Base-by-base conservation (phyloP, 2,888 invertebrate genomes). In the Lasioglossum villosulum region DNA sequence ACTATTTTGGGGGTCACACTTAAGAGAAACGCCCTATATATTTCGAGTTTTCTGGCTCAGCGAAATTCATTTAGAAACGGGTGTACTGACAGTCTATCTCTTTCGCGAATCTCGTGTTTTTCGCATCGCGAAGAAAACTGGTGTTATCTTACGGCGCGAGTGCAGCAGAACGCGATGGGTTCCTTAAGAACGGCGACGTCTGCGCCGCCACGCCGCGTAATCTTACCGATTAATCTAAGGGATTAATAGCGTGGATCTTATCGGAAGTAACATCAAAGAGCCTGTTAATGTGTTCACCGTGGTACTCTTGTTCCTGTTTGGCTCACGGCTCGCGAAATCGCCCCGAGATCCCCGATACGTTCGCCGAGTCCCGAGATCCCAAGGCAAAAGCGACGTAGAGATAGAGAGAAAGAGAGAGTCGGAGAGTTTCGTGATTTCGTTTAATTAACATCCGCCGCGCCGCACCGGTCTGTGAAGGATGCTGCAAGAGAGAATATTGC, bases 191-290 rank as follows among this genome's bases (percentile, higher is more conserved):
- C 71, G 8, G 52, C 23, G 52, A 52, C 52, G 52, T 52, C 52
- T 52, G 2, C 52, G 52, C 8, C 48, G 19, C 52, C 23, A 23
- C 8, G 23, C 48, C 48, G 52, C 10, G 23, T 23, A 48, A 48
- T 73, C 72, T 73, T 16, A 1, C 19, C 79, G 82, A 79, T 66
- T 66, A 66, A 66, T 79, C 56, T 45, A 14, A 12, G 10, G 8
- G 30, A 70, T 39, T 77, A 81, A 81, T 59, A 71, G 59, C 27
- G 45, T 2, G n/a, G 8, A 82, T 82, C n/a, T 81, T 73, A 73
- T 73, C 73, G 66, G 16, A 48, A 72, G 42, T 23, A 52, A 39
- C 6, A 68, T 74, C 79, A 10, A 45, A 68, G 68, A 16, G 45
- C 37, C 80, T 10, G 45, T 77, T 81, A 81, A 81, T 59, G 76